Conservation (phyloP, 1,140 invertebrate species). For the Drosophila willistoni region DNA sequence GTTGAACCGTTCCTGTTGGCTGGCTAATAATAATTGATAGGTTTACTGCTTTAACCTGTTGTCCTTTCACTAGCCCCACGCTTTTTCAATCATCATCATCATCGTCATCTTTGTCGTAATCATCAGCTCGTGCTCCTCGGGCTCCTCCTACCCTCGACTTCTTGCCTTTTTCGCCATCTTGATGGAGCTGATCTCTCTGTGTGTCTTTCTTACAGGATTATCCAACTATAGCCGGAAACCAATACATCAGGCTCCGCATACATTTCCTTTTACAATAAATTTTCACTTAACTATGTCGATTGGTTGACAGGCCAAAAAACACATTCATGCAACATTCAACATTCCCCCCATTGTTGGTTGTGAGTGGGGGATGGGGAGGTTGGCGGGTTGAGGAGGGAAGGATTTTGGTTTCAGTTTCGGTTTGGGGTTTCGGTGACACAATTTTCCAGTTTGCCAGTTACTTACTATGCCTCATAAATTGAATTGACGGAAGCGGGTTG, state of each 20-base stretch:
- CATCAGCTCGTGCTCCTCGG: background rate
- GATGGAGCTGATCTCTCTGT: background rate
- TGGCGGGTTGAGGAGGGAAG: background rate
- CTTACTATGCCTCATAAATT: slow-evolving; percentile 64
- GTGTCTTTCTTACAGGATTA: slow-evolving; percentile 54
- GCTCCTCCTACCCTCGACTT: background rate
- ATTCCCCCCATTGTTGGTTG: slow-evolving; percentile 29
- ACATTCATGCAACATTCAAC: slow-evolving; percentile 45
- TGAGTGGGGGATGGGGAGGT: background rate
- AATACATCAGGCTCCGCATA: slow-evolving; percentile 67
- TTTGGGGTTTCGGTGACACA: slow-evolving; percentile 66
- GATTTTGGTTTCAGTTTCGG: slow-evolving; percentile 12
- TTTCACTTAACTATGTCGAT: slow-evolving; percentile 80
- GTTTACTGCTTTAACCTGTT: slow-evolving; percentile 56
- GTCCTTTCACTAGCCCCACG: slow-evolving; percentile 24
- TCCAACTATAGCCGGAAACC: slow-evolving; percentile 73
- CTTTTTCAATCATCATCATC: background rate
- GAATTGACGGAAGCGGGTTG: slow-evolving; percentile 77
- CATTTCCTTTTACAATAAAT: slow-evolving; percentile 78
- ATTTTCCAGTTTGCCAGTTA: slow-evolving; percentile 71
- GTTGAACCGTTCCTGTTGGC: background rate
- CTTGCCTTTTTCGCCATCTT: background rate
- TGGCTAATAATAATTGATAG: slow-evolving; percentile 17
- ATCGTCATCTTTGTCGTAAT: too few relatives aligned
- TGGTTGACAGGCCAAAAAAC: slow-evolving; percentile 36